Base-by-base conservation (phyloP, 2,113 vertebrate genomes). In the Thamnophis sirtalis region DNA sequence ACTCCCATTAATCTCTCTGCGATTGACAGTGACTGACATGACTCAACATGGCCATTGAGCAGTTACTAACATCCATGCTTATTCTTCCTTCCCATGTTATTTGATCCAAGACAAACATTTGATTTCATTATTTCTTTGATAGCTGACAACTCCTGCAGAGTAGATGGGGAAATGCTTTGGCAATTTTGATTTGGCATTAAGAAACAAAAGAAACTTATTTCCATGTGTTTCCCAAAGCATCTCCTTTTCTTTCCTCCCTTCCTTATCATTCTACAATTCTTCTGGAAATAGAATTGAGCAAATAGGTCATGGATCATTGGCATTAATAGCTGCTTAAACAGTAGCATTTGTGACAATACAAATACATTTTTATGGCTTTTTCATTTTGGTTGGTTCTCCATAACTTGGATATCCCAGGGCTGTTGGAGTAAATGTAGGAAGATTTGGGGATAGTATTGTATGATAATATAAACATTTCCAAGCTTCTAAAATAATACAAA, bases 111-210 rank as follows among this genome's bases (percentile, higher is more conserved):
- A 22, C 17, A 13, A 94, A 0, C 6, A 87, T 2, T 91, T 95
- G 56, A 22, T 84, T 91, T 93, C 8, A 0, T 24, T 94, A 89
- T 7, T 85, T 60, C 73, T 73, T 84, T 60, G 50, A 86, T 53
- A 93, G 49, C 28, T 93, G 86, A 95, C 84, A 94, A 92, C 87
- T 24, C 90, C 80, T 55, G 10, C 5, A 87, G 87, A 73, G 92
- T 24, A 87, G 92, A 84, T 51, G 28, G 28, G 91, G 89, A 1
- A 0, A 92, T 58, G 9, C 0, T 91, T 92, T 90, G 48, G 22
- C 91, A 89, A 85, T 60, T 84, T 80, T 91, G 84, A 89, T 50
- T 26, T 88, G 4, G 60, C 86, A 28, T 91, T 91, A 93, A 95
- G 91, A 93, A 5, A 9, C 53, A 80, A 8, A 90, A 26, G 1